These are phyloP conservation scores for Gymnopithys bicolor DNA, from an alignment of 2,797 vertebrate genomes.

Conservation along the genomic window DNA sequence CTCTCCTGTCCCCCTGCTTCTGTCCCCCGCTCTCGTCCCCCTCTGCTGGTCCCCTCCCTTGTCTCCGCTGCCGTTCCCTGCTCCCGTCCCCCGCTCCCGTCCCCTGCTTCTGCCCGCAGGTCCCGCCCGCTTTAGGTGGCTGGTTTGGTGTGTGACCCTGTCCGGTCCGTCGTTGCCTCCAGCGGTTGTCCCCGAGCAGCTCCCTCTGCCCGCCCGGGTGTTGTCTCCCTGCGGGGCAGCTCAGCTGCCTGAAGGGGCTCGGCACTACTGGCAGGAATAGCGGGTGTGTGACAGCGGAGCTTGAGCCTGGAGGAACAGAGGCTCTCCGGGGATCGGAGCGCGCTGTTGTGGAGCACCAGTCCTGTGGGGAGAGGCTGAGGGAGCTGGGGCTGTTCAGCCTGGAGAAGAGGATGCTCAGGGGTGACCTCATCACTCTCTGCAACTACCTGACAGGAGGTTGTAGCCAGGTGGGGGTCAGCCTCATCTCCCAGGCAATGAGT, in stretches of 20 bases:
- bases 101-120: no score
- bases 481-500: not conserved
- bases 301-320: not conserved
- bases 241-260: not conserved
- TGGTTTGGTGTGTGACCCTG: not conserved
- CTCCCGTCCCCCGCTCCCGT: no score
- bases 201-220: not conserved
- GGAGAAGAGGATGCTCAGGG: not conserved
- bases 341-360: no score
- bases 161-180: not conserved
- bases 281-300: accelerated
- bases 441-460: not conserved
- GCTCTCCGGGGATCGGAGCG: not conserved
- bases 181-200: not conserved
- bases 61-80: no score
- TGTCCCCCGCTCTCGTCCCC: no score
- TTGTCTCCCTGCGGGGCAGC: not conserved
- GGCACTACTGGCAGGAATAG: accelerated
- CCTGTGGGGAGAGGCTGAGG: not conserved
- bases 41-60: no score
- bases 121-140: accelerated
- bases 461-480: not conserved
- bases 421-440: not conserved
- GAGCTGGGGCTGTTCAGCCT: not conserved
- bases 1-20: no score